Evolutionary conservation across 1,140 invertebrate species (phyloP).

Genomic region (Holcopasites calliopsidis): DNA sequence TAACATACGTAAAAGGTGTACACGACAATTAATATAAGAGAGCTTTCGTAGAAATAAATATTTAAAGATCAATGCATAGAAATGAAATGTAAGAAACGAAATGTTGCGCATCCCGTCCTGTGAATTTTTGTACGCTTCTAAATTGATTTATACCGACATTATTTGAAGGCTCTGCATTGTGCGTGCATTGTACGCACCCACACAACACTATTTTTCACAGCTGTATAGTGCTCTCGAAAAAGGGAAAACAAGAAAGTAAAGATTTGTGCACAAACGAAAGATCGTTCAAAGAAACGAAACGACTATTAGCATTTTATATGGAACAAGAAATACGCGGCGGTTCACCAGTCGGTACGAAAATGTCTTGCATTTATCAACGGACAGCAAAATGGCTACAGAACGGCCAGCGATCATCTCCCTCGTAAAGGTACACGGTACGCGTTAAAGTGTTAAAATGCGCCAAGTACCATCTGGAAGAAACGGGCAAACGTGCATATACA

Average conservation of each 20-base stretch:
- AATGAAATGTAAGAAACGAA: neutral
- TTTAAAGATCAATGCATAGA: too few relatives aligned
- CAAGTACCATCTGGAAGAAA: neutral
- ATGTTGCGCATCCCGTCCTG: too few relatives aligned
- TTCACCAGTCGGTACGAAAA: conserved; percentile 78
- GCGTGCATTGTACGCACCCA: neutral
- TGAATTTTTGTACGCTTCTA: conserved; percentile 4
- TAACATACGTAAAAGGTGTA: neutral
- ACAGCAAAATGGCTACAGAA: conserved; percentile 78
- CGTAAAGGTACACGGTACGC: conserved; percentile 30
- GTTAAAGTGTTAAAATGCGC: neutral
- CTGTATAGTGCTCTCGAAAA: too few relatives aligned
- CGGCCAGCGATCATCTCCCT: conserved; percentile 41
- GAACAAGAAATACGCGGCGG: conserved; percentile 46
- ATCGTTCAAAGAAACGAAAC: neutral
- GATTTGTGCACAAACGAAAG: neutral
- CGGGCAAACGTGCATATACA: neutral
- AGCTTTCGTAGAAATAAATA: too few relatives aligned
- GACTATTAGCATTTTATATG: conserved; percentile 29
- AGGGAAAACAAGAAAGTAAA: too few relatives aligned
- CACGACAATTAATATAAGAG: neutral
- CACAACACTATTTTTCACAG: neutral
- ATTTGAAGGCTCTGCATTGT: neutral
- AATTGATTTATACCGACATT: conserved; percentile 23
- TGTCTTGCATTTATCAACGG: conserved; percentile 79